phyloP scores from a whole-genome alignment of 1,140 invertebrate genomes.

The Limonius californicus region DNA sequence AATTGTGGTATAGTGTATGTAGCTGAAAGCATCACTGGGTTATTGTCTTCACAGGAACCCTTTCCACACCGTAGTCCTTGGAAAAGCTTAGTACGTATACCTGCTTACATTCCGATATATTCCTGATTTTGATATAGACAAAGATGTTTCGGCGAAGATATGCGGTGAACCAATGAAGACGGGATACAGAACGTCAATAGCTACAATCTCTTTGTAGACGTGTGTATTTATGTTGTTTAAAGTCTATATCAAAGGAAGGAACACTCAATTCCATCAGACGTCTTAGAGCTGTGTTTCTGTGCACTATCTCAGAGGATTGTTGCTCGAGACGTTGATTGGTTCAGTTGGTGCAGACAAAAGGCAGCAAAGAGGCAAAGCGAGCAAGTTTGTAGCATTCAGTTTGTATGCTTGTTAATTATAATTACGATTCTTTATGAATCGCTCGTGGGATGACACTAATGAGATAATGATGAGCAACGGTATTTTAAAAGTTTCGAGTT shows the following conservation, averaged over 20 bases:
- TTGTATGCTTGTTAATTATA: conserved; percentile 27
- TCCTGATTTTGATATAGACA: no score
- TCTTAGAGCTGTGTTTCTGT: conserved; percentile 22
- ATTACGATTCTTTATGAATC: conserved; percentile 28
- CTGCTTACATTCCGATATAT: no score
- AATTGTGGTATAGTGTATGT: no score
- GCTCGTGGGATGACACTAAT: conserved; percentile 24
- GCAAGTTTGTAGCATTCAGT: conserved; percentile 20
- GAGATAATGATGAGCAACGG: conserved; percentile 22
- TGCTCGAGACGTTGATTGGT: conserved; percentile 34
- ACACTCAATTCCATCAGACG: conserved; percentile 32
- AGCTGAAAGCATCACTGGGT: no score
- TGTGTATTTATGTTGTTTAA: conserved; percentile 34
- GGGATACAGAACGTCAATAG: conserved; percentile 26
- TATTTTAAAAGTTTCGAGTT: conserved; percentile 26
- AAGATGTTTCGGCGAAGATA: no score
- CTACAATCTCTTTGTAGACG: conserved; percentile 32
- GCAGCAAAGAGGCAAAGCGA: conserved; percentile 26
- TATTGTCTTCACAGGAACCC: no score
- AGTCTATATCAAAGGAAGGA: conserved; percentile 29
- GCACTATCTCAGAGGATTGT: conserved; percentile 31
- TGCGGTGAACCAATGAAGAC: conserved; percentile 11
- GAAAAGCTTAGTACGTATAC: no score
- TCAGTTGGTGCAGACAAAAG: conserved; percentile 35
- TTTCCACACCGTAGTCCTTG: no score